Evolutionary conservation across 1,140 invertebrate species (phyloP), one percentile per base, ranked within the genome.

Genomic region (Nilaparvata lugens): DNA sequence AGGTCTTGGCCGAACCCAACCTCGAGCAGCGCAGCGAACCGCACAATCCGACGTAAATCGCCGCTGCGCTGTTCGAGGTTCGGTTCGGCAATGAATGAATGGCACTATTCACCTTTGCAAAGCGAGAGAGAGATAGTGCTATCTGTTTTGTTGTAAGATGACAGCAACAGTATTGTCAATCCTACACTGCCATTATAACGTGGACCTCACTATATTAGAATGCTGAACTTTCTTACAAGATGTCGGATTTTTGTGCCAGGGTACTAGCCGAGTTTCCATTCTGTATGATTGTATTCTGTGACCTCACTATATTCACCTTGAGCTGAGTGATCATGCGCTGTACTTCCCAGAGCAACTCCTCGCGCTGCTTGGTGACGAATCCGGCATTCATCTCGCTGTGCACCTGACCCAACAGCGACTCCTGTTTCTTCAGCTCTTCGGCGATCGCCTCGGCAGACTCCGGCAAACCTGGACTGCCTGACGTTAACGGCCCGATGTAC

Each of bases 271-370:
- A n/a, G n/a, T n/a, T n/a, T n/a, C n/a, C n/a, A n/a, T n/a, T n/a
- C n/a, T n/a, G n/a, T n/a, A n/a, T n/a, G 76, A 65, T 77, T 79
- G 14, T 78, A 76, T 2, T 82, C 77, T 16, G 81, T 79, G 14
- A 90, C 75, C 0, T 92, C 91, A 1, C 89, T 42, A 63, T 48
- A 64, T 13, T 61, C 70, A 88, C 86, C 79, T 97, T 98, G 0
- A 98, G 77, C 69, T 97, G 93, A 0, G 95, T 98, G 62, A 97
- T 92, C 62, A 95, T 90, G 53, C 93, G 77, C 71, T 97, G 94
- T 2, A 94, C 91, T 78, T 96, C 94, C 95, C 95, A 97, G 2
- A 97, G 76, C 68, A 93, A 87, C 71, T 97, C 94, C 71, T 96
- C 93, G 4, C 89, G 82, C 14, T 84, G 83, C 65, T 87, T 84